Evolutionary conservation across 2,113 vertebrate species (phyloP).

Genomic region (Dicerorhinus sumatrensis): DNA sequence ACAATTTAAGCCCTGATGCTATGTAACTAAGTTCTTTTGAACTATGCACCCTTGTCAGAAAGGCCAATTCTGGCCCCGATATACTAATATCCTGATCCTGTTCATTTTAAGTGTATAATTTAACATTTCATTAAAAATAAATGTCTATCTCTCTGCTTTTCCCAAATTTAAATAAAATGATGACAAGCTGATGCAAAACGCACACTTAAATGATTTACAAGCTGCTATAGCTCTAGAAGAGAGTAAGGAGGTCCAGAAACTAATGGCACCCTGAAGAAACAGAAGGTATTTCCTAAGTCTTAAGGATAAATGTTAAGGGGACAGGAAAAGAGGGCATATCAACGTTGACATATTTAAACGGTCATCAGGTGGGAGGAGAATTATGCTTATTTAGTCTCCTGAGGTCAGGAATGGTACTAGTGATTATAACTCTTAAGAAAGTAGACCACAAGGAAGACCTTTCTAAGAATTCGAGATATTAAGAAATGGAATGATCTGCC

Average conservation of each 20-base stretch:
- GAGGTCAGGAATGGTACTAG: neutral
- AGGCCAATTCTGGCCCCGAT: neutral
- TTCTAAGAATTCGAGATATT: neutral
- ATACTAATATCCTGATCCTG: neutral
- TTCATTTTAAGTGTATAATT: neutral
- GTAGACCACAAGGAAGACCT: neutral
- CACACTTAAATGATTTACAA: neutral
- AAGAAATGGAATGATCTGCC: neutral
- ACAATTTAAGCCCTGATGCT: neutral
- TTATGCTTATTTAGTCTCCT: neutral
- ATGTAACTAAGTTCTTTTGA: neutral
- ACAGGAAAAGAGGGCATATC: neutral
- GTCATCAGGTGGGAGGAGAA: neutral
- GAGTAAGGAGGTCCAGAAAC: neutral
- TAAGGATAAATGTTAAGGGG: neutral
- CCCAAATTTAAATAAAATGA: slow-evolving; percentile 21
- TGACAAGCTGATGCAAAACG: neutral
- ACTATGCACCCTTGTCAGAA: neutral
- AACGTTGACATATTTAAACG: neutral
- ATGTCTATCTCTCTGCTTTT: neutral
- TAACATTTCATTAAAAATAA: neutral
- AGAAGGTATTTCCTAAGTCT: neutral
- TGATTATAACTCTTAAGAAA: neutral
- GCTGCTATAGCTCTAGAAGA: neutral
- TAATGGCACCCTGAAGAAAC: neutral